Evolutionary conservation across 2,797 vertebrate genomes (phyloP).

Genomic region (Sylvia borin): DNA sequence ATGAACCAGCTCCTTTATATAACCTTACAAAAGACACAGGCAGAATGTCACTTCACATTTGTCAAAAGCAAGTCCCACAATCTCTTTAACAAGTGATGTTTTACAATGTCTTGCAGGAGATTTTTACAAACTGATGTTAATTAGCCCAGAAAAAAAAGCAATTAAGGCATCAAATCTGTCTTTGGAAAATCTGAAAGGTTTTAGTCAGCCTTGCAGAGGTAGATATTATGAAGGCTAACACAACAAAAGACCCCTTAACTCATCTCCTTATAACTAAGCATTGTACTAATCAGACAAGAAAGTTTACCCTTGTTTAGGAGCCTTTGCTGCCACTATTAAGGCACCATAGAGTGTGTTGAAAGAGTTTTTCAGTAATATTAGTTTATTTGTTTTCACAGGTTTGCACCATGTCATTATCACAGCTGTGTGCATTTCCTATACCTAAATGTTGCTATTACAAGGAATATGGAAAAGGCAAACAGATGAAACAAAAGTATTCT

Average conservation of each 20-base stretch:
- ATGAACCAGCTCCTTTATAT: conserved; percentile 74
- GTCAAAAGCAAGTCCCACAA: conserved; percentile 70
- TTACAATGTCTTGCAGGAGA: conserved; percentile 59
- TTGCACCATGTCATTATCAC: background rate
- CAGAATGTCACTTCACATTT: conserved; percentile 77
- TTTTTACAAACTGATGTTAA: conserved; percentile 65
- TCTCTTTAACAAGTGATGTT: conserved; percentile 72
- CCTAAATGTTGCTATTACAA: background rate
- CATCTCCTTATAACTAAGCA: background rate
- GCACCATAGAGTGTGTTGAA: background rate
- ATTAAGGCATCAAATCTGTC: conserved; percentile 63
- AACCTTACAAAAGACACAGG: conserved; percentile 72
- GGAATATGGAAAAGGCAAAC: background rate
- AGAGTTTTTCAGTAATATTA: conserved; percentile 6
- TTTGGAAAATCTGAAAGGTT: conserved; percentile 41
- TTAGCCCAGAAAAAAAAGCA: conserved; percentile 53
- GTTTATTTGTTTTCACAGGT: background rate
- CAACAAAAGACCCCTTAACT: background rate
- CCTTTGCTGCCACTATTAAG: background rate
- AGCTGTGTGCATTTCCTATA: background rate
- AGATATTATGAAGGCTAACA: background rate
- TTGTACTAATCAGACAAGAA: background rate
- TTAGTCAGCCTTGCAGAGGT: background rate
- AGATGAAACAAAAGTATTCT: background rate
- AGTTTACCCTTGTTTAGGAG: background rate